phyloP scores from a whole-genome alignment of 2,797 vertebrate genomes.

The Merluccius polli region DNA sequence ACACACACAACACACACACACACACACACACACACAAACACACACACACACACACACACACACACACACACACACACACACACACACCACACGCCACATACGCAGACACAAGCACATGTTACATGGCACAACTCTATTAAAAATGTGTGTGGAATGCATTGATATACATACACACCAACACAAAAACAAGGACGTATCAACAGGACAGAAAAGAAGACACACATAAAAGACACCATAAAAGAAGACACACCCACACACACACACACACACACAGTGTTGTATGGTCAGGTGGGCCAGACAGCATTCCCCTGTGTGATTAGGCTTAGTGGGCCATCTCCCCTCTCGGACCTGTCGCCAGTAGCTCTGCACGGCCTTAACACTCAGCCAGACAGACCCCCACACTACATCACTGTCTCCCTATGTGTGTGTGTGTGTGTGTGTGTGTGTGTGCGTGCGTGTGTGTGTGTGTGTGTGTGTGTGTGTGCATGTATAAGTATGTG shows the following conservation, averaged over 20 bases:
- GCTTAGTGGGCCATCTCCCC: constrained; percentile 77
- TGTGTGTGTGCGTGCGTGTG: constrained; percentile 21
- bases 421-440: constrained; percentile 3
- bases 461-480: constrained; percentile 25
- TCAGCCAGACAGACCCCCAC: constrained; percentile 57
- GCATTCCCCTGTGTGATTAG: constrained; percentile 74
- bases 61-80: neutral
- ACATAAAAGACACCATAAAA: neutral
- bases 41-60: neutral
- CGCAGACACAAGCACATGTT: neutral
- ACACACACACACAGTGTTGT: constrained; percentile 19
- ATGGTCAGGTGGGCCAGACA: constrained; percentile 74
- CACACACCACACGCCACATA: neutral
- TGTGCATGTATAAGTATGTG: constrained; percentile 45
- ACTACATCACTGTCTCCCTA: constrained; percentile 41
- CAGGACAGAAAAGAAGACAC: no score
- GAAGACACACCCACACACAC: neutral
- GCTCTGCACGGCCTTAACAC: constrained; percentile 77
- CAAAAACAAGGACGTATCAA: neutral
- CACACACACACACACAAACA: neutral
- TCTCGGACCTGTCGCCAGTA: constrained; percentile 80
- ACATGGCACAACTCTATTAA: neutral
- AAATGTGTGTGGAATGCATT: no score
- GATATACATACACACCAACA: neutral
- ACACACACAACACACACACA: neutral